Base-by-base conservation (phyloP, 2,113 vertebrate genomes). In the Dasyornis broadbenti region DNA sequence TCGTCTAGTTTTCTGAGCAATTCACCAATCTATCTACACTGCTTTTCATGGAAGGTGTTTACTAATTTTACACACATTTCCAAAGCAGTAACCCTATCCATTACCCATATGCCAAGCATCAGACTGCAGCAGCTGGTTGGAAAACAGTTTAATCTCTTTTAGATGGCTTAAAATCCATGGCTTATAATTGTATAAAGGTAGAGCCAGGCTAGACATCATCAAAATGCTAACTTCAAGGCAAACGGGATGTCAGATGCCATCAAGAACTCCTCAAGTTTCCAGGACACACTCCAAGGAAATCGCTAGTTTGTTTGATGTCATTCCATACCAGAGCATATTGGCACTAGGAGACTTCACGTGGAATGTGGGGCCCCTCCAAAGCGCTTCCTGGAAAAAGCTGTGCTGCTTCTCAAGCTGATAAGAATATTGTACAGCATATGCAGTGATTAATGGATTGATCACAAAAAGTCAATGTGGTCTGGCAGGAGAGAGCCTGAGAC, bases 221-320 rank as follows among this genome's bases (percentile, higher is more conserved):
- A 92, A 92, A 96, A 95, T 35, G 45, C 70, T 90, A 95, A 94
- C 77, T 92, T 93, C 75, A 90, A 79, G 70, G 73, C 78, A 95
- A 95, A 73, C 45, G 31, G 42, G 76, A 93, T 83, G 84, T 95
- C 80, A 64, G 56, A 93, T 90, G 93, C 37, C 82, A 81, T 53
- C 68, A 79, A 89, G 54, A 66, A 64, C 56, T 88, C 53, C 61
- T 90, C 71, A 49, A 7, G 39, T 91, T 95, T 92, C 60, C 68
- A 86, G 68, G 65, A 91, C 89, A 91, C 50, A 27, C 82, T 95
- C 69, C 79, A 91, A 92, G 53, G 71, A 94, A 96, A 93, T 91
- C 53, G 12, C 54, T 81, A 52, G 10, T 79, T 90, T 86, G 61
- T 92, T 86, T 94, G 92, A 93, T 96, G 73, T 93, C 73, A 78